These are phyloP conservation scores for Potamilus streckersoni DNA, from an alignment of 1,140 invertebrate species.

Conservation along the genomic window DNA sequence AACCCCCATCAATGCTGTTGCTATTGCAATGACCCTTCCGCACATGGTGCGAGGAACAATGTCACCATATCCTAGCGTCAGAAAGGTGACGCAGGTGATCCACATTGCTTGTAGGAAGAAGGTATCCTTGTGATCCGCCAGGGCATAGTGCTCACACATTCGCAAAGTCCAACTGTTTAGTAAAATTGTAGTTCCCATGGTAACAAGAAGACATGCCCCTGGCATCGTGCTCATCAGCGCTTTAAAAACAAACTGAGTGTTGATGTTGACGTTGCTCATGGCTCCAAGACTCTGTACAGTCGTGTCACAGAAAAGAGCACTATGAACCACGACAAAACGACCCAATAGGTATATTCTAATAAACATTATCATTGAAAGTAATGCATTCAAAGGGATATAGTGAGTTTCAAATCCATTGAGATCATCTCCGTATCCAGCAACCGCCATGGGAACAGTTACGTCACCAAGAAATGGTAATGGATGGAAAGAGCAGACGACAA, in stretches of 20 bases:
- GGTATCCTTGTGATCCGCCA: slow-evolving; percentile 30
- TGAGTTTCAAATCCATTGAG: slow-evolving; percentile 29
- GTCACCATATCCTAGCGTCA: slow-evolving; percentile 65
- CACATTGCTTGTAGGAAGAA: slow-evolving; percentile 58
- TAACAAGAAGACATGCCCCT: slow-evolving; percentile 49
- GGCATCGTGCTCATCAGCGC: slow-evolving; percentile 64
- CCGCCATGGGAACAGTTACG: slow-evolving; percentile 39
- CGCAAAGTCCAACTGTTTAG: slow-evolving; percentile 60
- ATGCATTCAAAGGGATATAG: slow-evolving; percentile 51
- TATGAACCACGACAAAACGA: slow-evolving; percentile 61
- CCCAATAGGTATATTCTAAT: slow-evolving; percentile 61
- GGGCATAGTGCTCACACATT: slow-evolving; percentile 51
- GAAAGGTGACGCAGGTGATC: slow-evolving; percentile 65
- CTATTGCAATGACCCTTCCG: slow-evolving; percentile 58
- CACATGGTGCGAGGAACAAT: slow-evolving; percentile 63
- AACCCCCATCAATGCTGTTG: slow-evolving; percentile 63
- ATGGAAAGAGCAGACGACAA: slow-evolving; percentile 50
- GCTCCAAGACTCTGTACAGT: slow-evolving; percentile 63
- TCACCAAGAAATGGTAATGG: slow-evolving; percentile 47
- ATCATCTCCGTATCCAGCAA: slow-evolving; percentile 27
- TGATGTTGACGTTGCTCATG: slow-evolving; percentile 61
- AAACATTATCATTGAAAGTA: slow-evolving; percentile 63
- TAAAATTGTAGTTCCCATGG: slow-evolving; percentile 56
- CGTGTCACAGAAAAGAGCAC: slow-evolving; percentile 62
- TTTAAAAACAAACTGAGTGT: slow-evolving; percentile 65